Conservation (phyloP, 2,888 invertebrate genomes). For the Gymnosoma rotundatum region DNA sequence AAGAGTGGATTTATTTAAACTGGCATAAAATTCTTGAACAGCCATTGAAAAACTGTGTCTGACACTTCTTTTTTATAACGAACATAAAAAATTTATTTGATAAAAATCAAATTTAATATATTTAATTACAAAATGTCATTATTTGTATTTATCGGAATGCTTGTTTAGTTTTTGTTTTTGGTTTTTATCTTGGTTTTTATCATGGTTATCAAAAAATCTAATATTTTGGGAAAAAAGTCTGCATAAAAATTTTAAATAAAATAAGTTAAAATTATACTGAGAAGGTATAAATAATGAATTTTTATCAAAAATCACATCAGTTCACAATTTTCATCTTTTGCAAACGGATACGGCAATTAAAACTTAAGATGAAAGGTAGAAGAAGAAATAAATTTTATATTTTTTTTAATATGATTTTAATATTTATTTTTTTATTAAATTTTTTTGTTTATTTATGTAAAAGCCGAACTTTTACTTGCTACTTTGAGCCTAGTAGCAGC, state of each 20-base stretch:
- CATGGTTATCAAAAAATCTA: conserved; percentile 43
- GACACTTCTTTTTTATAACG: no score
- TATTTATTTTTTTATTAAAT: conserved; percentile 3
- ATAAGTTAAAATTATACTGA: conserved; percentile 28
- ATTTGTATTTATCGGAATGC: conserved; percentile 25
- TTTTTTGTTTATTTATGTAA: conserved; percentile 54
- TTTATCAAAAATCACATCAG: conserved; percentile 72
- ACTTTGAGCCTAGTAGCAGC: conserved; percentile 74
- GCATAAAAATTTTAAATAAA: conserved; percentile 27
- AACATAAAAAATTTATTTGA: background rate
- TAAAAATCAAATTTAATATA: conserved; percentile 68
- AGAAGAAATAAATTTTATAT: no score
- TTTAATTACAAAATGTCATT: conserved; percentile 51
- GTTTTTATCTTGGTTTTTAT: no score
- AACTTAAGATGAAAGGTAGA: conserved; percentile 78
- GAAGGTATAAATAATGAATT: conserved; percentile 77
- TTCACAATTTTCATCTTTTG: conserved; percentile 75
- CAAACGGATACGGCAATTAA: conserved; percentile 71
- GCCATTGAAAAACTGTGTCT: no score
- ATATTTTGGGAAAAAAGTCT: conserved; percentile 37
- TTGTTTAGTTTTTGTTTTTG: background rate
- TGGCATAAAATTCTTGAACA: no score
- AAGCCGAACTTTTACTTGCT: conserved; percentile 74
- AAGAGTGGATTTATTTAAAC: no score
- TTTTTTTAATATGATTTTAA: background rate